Conservation (phyloP, 2,888 invertebrate species). For the Tyria jacobaeae region DNA sequence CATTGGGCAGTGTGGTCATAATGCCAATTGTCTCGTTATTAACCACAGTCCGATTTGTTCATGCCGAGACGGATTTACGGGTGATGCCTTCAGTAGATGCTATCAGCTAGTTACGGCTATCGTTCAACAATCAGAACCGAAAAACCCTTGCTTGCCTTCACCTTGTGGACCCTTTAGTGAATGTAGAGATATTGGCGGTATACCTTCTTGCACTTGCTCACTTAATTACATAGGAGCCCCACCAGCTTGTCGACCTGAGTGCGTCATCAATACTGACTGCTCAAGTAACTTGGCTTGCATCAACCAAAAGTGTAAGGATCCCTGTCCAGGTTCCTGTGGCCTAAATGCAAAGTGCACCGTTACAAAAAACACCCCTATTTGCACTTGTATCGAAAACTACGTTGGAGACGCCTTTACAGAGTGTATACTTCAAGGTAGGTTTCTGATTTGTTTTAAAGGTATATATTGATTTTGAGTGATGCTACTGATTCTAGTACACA, state of each 20-base stretch:
- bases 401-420: constrained; percentile 91
- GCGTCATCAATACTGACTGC: constrained; percentile 91
- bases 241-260: constrained; percentile 90
- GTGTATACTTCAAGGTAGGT: constrained; percentile 84
- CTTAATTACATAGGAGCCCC: constrained; percentile 90
- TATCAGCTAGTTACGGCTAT: constrained; percentile 62
- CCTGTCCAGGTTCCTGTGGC: constrained; percentile 93
- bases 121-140: constrained; percentile 59
- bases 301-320: constrained; percentile 91
- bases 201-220: constrained; percentile 89
- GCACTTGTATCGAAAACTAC: constrained; percentile 90
- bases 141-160: constrained; percentile 87
- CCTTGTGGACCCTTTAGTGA: constrained; percentile 90
- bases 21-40: constrained; percentile 90
- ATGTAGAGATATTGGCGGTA: constrained; percentile 87
- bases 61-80: constrained; percentile 87
- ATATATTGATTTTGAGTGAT: too few species aligned
- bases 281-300: constrained; percentile 91
- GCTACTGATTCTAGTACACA: too few species aligned
- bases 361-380: constrained; percentile 91
- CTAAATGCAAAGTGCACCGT: constrained; percentile 88
- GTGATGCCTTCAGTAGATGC: constrained; percentile 89
- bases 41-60: constrained; percentile 91
- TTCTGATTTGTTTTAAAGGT: too few species aligned
- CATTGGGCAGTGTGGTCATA: constrained; percentile 90